phyloP scores from a whole-genome alignment of 2,113 vertebrate genomes.

The Manacus vitellinus region DNA sequence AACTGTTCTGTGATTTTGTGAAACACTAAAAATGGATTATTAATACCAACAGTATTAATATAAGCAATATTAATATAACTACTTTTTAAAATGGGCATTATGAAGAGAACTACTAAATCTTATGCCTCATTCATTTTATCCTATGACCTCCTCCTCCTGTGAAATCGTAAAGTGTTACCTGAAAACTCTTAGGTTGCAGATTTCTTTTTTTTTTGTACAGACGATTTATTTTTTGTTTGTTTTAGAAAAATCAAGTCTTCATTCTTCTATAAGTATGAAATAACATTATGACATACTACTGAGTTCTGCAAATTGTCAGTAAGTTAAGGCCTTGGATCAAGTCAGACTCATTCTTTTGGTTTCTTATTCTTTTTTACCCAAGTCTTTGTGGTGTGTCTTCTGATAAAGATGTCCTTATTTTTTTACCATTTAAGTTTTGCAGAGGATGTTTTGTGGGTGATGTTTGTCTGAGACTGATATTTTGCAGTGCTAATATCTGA shows the following conservation, averaged over 20 bases:
- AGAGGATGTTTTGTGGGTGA: neutral
- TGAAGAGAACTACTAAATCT: neutral
- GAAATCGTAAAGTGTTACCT: neutral
- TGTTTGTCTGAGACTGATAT: neutral
- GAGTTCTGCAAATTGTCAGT: neutral
- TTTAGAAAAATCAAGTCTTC: neutral
- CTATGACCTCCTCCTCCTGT: neutral
- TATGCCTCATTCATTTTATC: neutral
- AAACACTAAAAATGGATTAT: neutral
- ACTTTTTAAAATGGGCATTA: neutral
- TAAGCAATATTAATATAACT: neutral
- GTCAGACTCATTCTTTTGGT: neutral
- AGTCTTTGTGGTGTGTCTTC: neutral
- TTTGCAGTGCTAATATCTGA: neutral
- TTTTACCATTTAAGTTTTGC: neutral
- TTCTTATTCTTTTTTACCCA: neutral
- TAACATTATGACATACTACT: neutral
- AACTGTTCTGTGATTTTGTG: neutral
- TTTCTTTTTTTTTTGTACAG: neutral
- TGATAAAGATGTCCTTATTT: accelerated
- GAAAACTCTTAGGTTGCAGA: no score
- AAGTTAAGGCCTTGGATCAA: neutral
- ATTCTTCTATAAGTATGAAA: neutral
- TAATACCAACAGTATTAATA: neutral
- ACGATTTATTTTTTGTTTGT: neutral